phyloP scores from a whole-genome alignment of 2,113 vertebrate genomes.

The Cinclus mexicanus region DNA sequence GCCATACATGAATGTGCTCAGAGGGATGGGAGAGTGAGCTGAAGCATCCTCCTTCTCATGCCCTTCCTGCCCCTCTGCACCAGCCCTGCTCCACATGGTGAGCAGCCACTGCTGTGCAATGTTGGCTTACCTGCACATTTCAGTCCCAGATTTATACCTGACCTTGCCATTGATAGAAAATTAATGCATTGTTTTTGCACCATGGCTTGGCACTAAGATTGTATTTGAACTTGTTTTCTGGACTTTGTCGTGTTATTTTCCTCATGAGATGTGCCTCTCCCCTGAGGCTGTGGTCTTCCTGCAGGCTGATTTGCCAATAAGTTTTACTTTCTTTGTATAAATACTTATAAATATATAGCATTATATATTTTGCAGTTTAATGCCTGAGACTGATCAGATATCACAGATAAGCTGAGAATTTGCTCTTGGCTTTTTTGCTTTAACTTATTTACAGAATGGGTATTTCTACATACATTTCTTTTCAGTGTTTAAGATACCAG shows the following conservation, averaged over 20 bases:
- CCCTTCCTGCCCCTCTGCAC: background rate
- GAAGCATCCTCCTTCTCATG: background rate
- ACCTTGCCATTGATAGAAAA: background rate
- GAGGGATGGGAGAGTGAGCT: background rate
- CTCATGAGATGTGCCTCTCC: background rate
- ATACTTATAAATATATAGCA: background rate
- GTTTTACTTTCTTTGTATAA: background rate
- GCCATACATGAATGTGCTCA: fast-evolving
- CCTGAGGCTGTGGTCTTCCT: background rate
- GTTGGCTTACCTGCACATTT: background rate
- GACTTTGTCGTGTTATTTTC: background rate
- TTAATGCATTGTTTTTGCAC: background rate
- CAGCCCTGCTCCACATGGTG: background rate
- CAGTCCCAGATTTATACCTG: background rate
- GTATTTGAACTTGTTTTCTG: background rate
- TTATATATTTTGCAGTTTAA: background rate
- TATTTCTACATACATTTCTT: background rate
- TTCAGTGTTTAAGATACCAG: background rate
- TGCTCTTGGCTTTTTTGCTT: background rate
- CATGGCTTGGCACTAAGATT: background rate
- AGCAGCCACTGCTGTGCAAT: fast-evolving
- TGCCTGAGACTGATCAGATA: background rate
- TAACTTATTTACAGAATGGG: background rate
- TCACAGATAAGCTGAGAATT: background rate
- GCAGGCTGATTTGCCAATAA: background rate